These are phyloP conservation scores for Characodon lateralis DNA, from an alignment of 2,797 vertebrate genomes.

Conservation along the genomic window DNA sequence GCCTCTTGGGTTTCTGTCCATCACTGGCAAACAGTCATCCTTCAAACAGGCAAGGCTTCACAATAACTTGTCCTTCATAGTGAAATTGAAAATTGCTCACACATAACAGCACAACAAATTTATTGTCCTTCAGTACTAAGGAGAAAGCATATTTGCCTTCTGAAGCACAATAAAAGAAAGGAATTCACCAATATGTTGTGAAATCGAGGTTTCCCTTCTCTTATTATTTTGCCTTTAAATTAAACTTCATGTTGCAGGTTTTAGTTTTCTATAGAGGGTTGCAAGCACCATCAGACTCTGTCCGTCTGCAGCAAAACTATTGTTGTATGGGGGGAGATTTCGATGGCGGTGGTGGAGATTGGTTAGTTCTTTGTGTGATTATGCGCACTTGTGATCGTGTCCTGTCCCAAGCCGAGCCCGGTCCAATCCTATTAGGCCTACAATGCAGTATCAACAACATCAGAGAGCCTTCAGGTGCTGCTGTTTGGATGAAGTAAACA, in stretches of 20 bases:
- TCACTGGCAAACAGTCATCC: background rate
- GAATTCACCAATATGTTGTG: background rate
- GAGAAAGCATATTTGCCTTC: slow-evolving; percentile 6
- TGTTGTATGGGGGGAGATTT: too few relatives aligned
- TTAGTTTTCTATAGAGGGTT: background rate
- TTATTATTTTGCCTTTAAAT: background rate
- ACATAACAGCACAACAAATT: background rate
- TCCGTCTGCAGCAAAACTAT: slow-evolving; percentile 2
- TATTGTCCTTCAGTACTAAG: background rate
- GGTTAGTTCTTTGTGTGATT: slow-evolving; percentile 25
- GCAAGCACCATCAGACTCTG: background rate
- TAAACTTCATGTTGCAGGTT: background rate
- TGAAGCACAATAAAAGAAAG: slow-evolving; percentile 3
- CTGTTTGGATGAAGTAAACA: slow-evolving; percentile 8
- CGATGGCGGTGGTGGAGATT: too few relatives aligned
- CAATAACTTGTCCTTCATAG: slow-evolving; percentile 7
- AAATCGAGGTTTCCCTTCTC: background rate
- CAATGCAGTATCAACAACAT: slow-evolving; percentile 21
- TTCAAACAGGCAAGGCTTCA: background rate
- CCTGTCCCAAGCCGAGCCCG: slow-evolving; percentile 13
- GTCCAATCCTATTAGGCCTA: slow-evolving; percentile 23
- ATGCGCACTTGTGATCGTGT: slow-evolving; percentile 9
- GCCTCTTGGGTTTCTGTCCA: background rate
- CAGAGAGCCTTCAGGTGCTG: background rate
- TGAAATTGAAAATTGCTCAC: slow-evolving; percentile 27